Evolutionary conservation across 2,888 invertebrate genomes (phyloP).

Genomic region (Drosophila ustulata): DNA sequence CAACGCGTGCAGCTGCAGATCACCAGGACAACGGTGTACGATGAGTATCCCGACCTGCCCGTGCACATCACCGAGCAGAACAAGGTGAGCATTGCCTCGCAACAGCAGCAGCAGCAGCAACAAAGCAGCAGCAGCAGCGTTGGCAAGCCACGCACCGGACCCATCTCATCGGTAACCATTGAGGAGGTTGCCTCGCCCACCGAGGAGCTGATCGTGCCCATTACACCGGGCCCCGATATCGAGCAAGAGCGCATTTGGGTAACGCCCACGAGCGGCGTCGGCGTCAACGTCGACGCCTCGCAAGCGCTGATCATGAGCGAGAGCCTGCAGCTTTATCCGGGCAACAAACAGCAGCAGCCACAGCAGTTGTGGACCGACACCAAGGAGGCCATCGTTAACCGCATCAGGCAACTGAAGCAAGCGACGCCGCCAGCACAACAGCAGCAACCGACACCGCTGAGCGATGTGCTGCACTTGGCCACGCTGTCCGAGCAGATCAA

Average conservation of each 20-base stretch:
- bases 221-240: constrained; percentile 86
- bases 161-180: constrained; percentile 86
- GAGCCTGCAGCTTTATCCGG: constrained; percentile 80
- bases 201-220: constrained; percentile 85
- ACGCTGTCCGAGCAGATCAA: constrained; percentile 87
- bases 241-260: constrained; percentile 78
- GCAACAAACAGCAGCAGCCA: constrained; percentile 43
- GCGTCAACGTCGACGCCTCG: constrained; percentile 61
- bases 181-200: constrained; percentile 86
- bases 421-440: constrained; percentile 85
- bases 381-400: constrained; percentile 86
- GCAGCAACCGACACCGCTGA: constrained; percentile 86
- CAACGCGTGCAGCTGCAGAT: constrained; percentile 79
- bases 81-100: constrained; percentile 75
- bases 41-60: constrained; percentile 75
- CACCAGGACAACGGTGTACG: constrained; percentile 78
- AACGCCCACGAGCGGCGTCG: constrained; percentile 49
- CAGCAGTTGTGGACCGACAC: constrained; percentile 86
- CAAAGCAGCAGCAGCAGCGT: constrained; percentile 49
- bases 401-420: constrained; percentile 86
- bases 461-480: constrained; percentile 88
- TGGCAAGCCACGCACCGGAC: constrained; percentile 71
- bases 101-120: constrained; percentile 56
- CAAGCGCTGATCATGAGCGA: constrained; percentile 80
- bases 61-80: constrained; percentile 75